Conservation (phyloP, 2,888 invertebrate species). For the Scelioninae gen. 1 region DNA sequence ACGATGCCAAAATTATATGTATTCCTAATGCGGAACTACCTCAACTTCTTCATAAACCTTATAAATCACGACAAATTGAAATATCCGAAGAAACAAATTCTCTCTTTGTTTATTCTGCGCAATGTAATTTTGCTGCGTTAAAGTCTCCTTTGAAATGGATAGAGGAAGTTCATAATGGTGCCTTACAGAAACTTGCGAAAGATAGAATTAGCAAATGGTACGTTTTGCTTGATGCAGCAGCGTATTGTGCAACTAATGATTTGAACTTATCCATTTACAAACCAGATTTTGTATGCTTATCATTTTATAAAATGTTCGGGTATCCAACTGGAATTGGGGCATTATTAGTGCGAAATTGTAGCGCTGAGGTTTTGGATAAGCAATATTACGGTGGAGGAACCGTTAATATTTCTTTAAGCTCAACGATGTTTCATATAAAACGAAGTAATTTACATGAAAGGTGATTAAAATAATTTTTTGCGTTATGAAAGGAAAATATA, state of each 20-base stretch:
- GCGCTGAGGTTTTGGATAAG: constrained; percentile 87
- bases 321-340: constrained; percentile 98
- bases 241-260: constrained; percentile 90
- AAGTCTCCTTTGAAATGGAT: constrained; percentile 94
- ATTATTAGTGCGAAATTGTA: constrained; percentile 90
- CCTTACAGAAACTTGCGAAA: constrained; percentile 84
- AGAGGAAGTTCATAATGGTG: constrained; percentile 87
- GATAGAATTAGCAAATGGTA: constrained; percentile 87
- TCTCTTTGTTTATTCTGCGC: constrained; percentile 94
- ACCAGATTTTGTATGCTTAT: constrained; percentile 95
- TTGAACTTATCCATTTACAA: constrained; percentile 89
- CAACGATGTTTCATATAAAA: constrained; percentile 89
- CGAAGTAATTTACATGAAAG: constrained; percentile 89
- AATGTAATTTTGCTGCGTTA: constrained; percentile 97
- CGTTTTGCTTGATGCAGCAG: constrained; percentile 94
- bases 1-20: constrained; percentile 86
- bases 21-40: constrained; percentile 87
- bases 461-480: constrained; percentile 85
- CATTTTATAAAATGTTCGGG: constrained; percentile 98
- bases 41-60: constrained; percentile 82
- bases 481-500: no score
- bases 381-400: constrained; percentile 97
- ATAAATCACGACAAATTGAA: not conserved
- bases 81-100: constrained; percentile 83
- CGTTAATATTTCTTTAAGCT: constrained; percentile 92